These are phyloP conservation scores for Noturus placidus DNA, from an alignment of 2,113 vertebrate species.

Conservation along the genomic window DNA sequence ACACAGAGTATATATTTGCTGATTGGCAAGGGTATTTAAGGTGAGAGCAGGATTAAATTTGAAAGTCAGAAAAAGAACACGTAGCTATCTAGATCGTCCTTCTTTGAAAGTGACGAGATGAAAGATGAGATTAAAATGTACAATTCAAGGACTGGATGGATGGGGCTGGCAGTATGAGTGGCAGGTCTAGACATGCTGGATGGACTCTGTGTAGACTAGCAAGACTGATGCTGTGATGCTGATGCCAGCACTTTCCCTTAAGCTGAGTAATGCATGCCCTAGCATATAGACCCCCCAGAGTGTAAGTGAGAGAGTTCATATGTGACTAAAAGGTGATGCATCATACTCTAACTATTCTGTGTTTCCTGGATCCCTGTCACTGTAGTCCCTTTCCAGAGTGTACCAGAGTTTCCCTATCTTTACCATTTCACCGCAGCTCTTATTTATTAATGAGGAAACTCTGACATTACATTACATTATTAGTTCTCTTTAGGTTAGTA, in stretches of 20 bases:
- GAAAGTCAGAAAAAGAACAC: not conserved
- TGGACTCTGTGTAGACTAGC: conserved; percentile 26
- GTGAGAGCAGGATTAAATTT: not conserved
- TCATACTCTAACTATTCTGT: not conserved
- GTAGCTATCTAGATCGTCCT: not conserved
- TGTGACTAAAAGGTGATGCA: conserved; percentile 2
- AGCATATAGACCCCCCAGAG: conserved; percentile 32
- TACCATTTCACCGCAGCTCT: not conserved
- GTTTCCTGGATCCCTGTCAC: not conserved
- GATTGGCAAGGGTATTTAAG: not conserved
- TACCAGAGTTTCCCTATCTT: not conserved
- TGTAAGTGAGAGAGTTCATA: not conserved
- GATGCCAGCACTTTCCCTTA: conserved; percentile 40
- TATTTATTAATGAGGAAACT: not conserved
- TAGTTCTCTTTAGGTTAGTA: not conserved
- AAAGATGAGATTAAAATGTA: not conserved
- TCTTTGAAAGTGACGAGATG: not conserved
- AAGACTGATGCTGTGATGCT: conserved; percentile 40
- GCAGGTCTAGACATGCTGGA: conserved; percentile 26
- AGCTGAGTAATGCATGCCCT: conserved; percentile 44
- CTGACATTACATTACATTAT: not conserved
- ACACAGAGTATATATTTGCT: not conserved
- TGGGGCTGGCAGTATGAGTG: conserved; percentile 12
- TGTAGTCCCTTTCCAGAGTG: not conserved
- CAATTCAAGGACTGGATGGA: not conserved